A percentile compares a stretch with the other conserved stretches of the same genome.
phyloP scores from a whole-genome alignment of 2,888 invertebrate genomes.

The Amphipyra tragopoginis region DNA sequence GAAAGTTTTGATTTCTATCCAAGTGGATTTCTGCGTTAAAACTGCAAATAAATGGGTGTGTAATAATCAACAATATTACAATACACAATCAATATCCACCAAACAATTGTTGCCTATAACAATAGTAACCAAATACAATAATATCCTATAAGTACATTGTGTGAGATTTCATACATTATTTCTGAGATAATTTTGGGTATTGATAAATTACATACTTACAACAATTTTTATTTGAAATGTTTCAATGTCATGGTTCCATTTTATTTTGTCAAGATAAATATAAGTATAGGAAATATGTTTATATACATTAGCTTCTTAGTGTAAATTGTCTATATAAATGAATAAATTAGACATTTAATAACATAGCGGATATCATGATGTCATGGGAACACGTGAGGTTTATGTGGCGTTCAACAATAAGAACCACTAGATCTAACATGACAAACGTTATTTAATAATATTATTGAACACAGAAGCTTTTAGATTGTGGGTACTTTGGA shows the following conservation, averaged over 20 bases:
- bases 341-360: not conserved
- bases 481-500: constrained; percentile 47
- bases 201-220: constrained; percentile 17
- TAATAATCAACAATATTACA: constrained; percentile 22
- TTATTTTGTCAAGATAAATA: too few species aligned
- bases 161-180: constrained; percentile 24
- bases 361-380: not conserved
- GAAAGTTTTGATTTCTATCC: not conserved
- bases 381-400: not conserved
- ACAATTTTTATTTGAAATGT: constrained; percentile 9
- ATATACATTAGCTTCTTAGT: constrained; percentile 43
- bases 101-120: constrained; percentile 7
- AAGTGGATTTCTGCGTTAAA: constrained; percentile 3
- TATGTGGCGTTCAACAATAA: constrained; percentile 12
- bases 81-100: constrained; percentile 25
- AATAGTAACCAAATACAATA: constrained; percentile 27
- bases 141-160: constrained; percentile 31
- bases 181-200: constrained; percentile 24
- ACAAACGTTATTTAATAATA: constrained; percentile 18
- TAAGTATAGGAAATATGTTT: not conserved
- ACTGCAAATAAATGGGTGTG: constrained; percentile 20
- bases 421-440: constrained; percentile 10
- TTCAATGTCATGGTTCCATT: constrained; percentile 18
- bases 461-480: constrained; percentile 49
- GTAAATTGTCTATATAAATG: not conserved